Conservation (phyloP, 2,113 vertebrate genomes). For the Cavia aperea region DNA sequence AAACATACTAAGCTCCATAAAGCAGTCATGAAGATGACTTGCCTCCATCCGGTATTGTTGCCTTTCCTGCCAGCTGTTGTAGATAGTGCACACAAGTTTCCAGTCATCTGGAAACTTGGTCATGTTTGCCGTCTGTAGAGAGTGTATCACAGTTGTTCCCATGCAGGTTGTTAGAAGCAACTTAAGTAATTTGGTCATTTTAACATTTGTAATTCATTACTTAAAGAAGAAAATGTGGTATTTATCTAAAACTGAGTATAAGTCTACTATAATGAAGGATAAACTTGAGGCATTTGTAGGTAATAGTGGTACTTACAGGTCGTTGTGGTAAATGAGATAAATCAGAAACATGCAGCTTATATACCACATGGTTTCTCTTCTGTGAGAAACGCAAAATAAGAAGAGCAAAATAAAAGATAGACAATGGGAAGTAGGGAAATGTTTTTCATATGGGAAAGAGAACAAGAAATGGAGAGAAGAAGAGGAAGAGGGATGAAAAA, state of each 20-base stretch:
- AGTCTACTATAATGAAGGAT: background rate
- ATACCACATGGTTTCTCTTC: background rate
- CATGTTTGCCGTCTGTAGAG: background rate
- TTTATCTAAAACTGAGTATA: background rate
- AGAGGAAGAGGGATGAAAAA: background rate
- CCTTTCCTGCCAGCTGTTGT: background rate
- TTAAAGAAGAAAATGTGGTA: background rate
- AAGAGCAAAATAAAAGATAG: background rate
- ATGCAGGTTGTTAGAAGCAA: background rate
- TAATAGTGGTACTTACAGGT: background rate
- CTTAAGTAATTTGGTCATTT: background rate
- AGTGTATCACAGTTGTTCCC: background rate
- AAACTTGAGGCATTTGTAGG: background rate
- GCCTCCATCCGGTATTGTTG: background rate
- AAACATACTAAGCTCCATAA: background rate
- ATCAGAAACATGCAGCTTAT: background rate
- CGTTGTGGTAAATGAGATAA: background rate
- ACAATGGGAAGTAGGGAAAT: background rate
- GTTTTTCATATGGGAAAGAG: background rate
- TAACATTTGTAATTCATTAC: constrained; percentile 1
- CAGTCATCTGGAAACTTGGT: background rate
- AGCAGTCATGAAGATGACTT: background rate
- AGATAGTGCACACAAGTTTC: background rate
- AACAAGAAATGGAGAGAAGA: background rate
- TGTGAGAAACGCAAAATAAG: background rate